Base-by-base conservation (phyloP, 2,113 vertebrate species). In the Actenoides hombroni region DNA sequence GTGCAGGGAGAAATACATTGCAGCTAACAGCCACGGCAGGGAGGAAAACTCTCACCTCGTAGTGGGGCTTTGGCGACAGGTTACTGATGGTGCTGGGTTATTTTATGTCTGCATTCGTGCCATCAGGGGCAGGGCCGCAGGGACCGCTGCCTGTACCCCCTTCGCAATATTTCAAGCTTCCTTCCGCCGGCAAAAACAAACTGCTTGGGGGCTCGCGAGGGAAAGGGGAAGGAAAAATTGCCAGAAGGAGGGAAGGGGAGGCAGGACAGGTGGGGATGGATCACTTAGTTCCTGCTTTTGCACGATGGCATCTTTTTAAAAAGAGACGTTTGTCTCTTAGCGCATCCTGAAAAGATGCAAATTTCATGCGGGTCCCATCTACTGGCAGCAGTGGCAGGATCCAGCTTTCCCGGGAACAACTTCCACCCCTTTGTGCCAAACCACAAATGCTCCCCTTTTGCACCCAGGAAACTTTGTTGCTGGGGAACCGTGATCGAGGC, bases 71-170 rank as follows among this genome's bases (percentile, higher is more conserved):
- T 60, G 89, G 98, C 96, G 97, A 98, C 98, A 98, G 98, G 97
- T 98, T 98, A 98, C 98, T 97, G 98, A 98, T 98, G 98, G 97
- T 44, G 37, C 98, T 98, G 97, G 98, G 86, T 97, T 98, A 97
- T 98, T 98, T 98, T 97, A 98, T 98, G 97, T 97, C 97, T 97
- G 97, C 83, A 80, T 94, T 92, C 28, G 56, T 97, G 97, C 98
- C 98, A 94, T 90, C 75, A 81, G 98, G 96, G 97, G 97, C 98
- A 98, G 75, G 97, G 93, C 98, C 98, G 21, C 80, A 51, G 98
- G 97, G 98, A 98, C 89, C 69, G 16, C 48, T 97, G 96, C 95
- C 37, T 74, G 63, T 24, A 86, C 96, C 97, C 84, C 84, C 97
- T 75, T 11, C 46, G 71, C 96, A 94, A 97, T 98, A 98, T 98